A percentile compares a stretch with the other conserved stretches of the same genome.
Evolutionary conservation across 2,888 invertebrate species (phyloP).

Genomic region (Neria commutata): DNA sequence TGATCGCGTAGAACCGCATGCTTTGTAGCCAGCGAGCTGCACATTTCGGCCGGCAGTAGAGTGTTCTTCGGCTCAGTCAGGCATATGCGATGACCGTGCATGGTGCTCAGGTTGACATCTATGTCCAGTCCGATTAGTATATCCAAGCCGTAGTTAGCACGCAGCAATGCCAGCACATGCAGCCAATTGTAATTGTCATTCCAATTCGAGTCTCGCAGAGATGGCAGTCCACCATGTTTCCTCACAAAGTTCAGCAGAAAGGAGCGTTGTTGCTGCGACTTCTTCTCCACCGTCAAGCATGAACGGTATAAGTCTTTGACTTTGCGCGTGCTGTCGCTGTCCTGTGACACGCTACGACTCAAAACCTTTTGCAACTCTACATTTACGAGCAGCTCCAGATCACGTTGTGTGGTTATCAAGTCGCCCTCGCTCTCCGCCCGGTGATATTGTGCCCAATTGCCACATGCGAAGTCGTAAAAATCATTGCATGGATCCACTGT

Average conservation of each 20-base stretch:
- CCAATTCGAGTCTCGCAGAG: conserved; percentile 45
- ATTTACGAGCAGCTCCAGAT: conserved; percentile 37
- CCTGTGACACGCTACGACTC: conserved; percentile 30
- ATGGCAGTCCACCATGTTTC: conserved; percentile 46
- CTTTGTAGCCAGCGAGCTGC: conserved; percentile 36
- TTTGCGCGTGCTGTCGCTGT: conserved; percentile 34
- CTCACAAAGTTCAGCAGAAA: conserved; percentile 43
- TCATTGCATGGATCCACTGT: conserved; percentile 50
- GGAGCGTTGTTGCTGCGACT: conserved; percentile 34
- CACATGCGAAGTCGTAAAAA: conserved; percentile 56
- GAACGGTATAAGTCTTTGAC: conserved; percentile 50
- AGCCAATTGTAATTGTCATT: conserved; percentile 47
- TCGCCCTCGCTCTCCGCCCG: conserved; percentile 33
- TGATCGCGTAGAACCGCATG: conserved; percentile 34
- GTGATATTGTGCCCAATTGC: conserved; percentile 48
- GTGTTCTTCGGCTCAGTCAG: conserved; percentile 49
- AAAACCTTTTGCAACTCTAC: conserved; percentile 42
- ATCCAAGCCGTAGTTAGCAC: conserved; percentile 48
- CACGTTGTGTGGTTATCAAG: conserved; percentile 36
- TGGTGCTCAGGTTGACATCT: conserved; percentile 42
- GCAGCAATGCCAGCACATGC: conserved; percentile 42
- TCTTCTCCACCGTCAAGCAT: conserved; percentile 39
- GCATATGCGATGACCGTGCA: conserved; percentile 42
- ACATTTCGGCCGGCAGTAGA: conserved; percentile 45
- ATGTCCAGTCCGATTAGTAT: conserved; percentile 53